Conservation (phyloP, 2,113 vertebrate genomes). For the Spermophilus dauricus region DNA sequence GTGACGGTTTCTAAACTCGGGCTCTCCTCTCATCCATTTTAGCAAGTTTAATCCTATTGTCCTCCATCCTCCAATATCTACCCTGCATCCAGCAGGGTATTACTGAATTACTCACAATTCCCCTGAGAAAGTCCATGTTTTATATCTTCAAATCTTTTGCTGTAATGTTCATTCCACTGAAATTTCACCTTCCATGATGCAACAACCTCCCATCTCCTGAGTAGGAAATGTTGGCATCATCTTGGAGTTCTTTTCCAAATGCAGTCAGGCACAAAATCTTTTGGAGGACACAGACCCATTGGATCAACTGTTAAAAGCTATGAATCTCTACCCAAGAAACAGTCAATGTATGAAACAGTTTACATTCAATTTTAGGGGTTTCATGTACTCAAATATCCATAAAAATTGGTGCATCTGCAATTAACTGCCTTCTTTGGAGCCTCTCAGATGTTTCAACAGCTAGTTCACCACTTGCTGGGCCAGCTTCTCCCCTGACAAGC, state of each 20-base stretch:
- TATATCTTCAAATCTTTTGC: conserved; percentile 19
- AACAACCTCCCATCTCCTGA: not conserved
- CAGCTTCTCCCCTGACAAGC: not conserved
- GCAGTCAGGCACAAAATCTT: not conserved
- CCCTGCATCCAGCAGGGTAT: not conserved
- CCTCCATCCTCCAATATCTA: not conserved
- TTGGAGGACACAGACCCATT: not conserved
- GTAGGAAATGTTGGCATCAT: not conserved
- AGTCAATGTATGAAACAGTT: not conserved
- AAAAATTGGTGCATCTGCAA: not conserved
- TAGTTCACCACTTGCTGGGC: not conserved
- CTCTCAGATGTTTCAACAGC: not conserved
- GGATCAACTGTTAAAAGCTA: not conserved
- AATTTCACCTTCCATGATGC: conserved; percentile 40
- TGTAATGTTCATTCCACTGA: not conserved
- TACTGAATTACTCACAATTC: not conserved
- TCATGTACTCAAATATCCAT: not conserved
- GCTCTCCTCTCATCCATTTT: not conserved
- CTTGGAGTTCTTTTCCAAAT: not conserved
- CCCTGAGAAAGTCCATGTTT: conserved; percentile 1
- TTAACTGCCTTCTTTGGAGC: not conserved
- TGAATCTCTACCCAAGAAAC: not conserved
- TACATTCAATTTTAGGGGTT: not conserved
- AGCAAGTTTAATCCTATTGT: not conserved
- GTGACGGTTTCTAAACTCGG: not conserved